phyloP scores from a whole-genome alignment of 2,888 invertebrate genomes.

The Synergus gifuensis region DNA sequence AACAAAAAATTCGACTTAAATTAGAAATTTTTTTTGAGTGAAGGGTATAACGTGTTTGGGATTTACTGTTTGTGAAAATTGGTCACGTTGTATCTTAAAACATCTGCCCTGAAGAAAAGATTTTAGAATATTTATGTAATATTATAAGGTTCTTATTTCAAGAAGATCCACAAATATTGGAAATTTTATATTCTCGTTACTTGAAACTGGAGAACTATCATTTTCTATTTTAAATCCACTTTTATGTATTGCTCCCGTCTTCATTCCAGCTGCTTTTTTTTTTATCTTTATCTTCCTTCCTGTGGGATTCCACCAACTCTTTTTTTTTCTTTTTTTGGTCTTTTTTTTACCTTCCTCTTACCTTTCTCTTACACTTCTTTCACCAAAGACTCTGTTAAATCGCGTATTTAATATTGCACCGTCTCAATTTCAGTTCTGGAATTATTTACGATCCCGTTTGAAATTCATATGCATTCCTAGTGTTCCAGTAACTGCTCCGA shows the following conservation, averaged over 20 bases:
- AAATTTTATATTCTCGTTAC: background rate
- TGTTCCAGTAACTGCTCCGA: slow-evolving; percentile 2
- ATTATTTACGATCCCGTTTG: slow-evolving; percentile 52
- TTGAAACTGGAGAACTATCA: background rate
- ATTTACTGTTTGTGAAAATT: no score
- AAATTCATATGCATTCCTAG: slow-evolving; percentile 49
- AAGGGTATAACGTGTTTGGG: no score
- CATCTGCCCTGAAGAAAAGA: background rate
- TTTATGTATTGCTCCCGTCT: background rate
- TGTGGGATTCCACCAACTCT: background rate
- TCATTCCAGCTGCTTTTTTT: background rate
- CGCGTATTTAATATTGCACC: slow-evolving; percentile 53
- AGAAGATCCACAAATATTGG: background rate
- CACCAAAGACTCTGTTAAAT: slow-evolving; percentile 20
- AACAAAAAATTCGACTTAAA: no score
- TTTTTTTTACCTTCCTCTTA: slow-evolving; percentile 46
- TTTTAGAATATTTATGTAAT: background rate
- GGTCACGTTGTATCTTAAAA: no score
- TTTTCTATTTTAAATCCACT: background rate
- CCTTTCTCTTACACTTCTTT: slow-evolving; percentile 41
- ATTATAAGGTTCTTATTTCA: background rate
- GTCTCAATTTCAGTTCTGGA: slow-evolving; percentile 43
- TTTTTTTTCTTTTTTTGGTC: slow-evolving; percentile 15
- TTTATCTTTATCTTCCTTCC: background rate
- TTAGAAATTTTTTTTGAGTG: no score